phyloP scores from a whole-genome alignment of 2,113 vertebrate species.

The Urocolius indicus region DNA sequence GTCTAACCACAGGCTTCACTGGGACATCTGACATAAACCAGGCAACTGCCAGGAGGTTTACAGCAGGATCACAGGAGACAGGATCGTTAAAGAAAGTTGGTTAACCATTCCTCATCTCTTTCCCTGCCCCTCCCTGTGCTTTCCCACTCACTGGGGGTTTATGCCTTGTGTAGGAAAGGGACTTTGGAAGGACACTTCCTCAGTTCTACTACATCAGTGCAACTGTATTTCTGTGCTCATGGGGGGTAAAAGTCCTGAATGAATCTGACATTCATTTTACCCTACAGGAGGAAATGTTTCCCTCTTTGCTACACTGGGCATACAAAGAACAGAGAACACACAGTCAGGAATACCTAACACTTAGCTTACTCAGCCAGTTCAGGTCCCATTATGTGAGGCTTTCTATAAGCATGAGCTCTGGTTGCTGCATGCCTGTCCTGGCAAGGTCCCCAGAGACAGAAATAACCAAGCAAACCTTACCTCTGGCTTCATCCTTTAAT shows the following conservation, averaged over 20 bases:
- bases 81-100: neutral
- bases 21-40: neutral
- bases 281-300: neutral
- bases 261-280: neutral
- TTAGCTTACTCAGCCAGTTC: neutral
- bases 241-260: neutral
- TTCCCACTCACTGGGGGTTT: neutral
- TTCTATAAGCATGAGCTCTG: neutral
- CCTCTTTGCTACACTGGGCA: neutral
- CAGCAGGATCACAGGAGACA: neutral
- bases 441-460: neutral
- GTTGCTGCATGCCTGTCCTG: neutral
- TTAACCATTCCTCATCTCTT: neutral
- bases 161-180: neutral
- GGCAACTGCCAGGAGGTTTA: neutral
- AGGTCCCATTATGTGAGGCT: neutral
- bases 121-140: neutral
- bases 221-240: neutral
- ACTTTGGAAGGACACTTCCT: neutral
- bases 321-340: neutral
- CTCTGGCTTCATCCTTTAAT: slow-evolving; percentile 98
- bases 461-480: slow-evolving; percentile 70
- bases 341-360: neutral
- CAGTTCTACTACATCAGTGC: neutral
- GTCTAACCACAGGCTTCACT: neutral